Base-by-base conservation (phyloP, 2,888 invertebrate species). In the Andrena flavipes region DNA sequence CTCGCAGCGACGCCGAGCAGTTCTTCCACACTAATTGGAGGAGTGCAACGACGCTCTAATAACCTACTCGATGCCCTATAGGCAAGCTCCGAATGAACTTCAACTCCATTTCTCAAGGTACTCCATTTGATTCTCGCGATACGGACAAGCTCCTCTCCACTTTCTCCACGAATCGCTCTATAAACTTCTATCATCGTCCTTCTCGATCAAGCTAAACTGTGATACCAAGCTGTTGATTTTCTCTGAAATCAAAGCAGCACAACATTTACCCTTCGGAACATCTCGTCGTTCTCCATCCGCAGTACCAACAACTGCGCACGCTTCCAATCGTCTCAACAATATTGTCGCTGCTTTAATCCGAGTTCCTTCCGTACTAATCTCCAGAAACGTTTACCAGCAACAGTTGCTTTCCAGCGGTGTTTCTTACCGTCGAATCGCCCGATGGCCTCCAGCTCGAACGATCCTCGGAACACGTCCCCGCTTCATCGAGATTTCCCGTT, bases 331-430 rank as follows among this genome's bases (percentile, higher is more conserved):
- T n/a, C 13, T 20, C 26, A 71, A 67, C 10, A 62, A 68, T 67
- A 60, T 79, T 67, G 35, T 68, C 33, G 48, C 63, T 71, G 56
- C 49, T 72, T 79, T 62, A 68, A 80, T 68, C 49, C 1, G n/a
- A 1, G 10, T 62, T 51, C 54, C 51, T 35, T 3, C 54, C 4
- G 60, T 20, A 54, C 62, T 60, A 65, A 51, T 33, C n/a, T 1
- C 13, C 13, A 26, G 23, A 7, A 49, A 20, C 16, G 51, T 59
- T 51, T 23, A 26, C 3, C 23, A 5, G 10, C 16, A 23, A 56
- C 23, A 20, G 23, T 23, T 4, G 10, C 23, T 23, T 10, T 1
- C 23, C 56, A 23, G 8, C 10, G 2, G 23, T 56, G 4, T 56
- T 26, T 23, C 20, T 23, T 26, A 8, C 56, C 23, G 8, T 26